These are phyloP conservation scores for Hydroisotoma schaefferi DNA, from an alignment of 2,888 invertebrate genomes.

Conservation along the genomic window DNA sequence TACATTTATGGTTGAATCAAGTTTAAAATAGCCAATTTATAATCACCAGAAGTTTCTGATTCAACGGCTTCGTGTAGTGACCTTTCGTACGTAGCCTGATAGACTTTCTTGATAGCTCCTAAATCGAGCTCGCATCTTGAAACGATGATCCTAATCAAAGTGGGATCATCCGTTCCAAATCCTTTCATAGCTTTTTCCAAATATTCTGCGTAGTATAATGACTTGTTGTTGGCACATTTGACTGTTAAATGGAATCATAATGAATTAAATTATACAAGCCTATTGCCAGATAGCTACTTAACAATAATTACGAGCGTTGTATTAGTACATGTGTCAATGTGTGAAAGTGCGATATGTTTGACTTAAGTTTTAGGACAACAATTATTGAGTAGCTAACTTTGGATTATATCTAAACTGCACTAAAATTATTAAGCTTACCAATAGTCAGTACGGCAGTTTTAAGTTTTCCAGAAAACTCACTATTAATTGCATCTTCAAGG, in stretches of 20 bases:
- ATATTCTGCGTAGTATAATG: slow-evolving; percentile 39
- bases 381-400: no score
- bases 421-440: no score
- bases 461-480: slow-evolving; percentile 60
- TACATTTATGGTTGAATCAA: slow-evolving; percentile 24
- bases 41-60: slow-evolving; percentile 37
- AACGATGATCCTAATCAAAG: slow-evolving; percentile 34
- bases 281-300: not conserved
- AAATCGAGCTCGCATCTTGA: slow-evolving; percentile 34
- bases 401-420: no score
- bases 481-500: slow-evolving; percentile 68
- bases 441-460: slow-evolving; percentile 67
- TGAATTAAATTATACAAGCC: not conserved
- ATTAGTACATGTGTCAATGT: no score
- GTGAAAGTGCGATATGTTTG: not conserved
- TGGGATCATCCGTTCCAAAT: slow-evolving; percentile 34
- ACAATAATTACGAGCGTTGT: no score
- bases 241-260: slow-evolving; percentile 25
- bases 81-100: slow-evolving; percentile 23
- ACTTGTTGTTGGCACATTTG: slow-evolving; percentile 36
- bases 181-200: slow-evolving; percentile 45
- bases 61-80: slow-evolving; percentile 29
- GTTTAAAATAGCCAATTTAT: slow-evolving; percentile 30
- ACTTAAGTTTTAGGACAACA: not conserved
- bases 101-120: slow-evolving; percentile 30